Conservation (phyloP, 2,888 invertebrate genomes). For the Drosophila paramelanica region DNA sequence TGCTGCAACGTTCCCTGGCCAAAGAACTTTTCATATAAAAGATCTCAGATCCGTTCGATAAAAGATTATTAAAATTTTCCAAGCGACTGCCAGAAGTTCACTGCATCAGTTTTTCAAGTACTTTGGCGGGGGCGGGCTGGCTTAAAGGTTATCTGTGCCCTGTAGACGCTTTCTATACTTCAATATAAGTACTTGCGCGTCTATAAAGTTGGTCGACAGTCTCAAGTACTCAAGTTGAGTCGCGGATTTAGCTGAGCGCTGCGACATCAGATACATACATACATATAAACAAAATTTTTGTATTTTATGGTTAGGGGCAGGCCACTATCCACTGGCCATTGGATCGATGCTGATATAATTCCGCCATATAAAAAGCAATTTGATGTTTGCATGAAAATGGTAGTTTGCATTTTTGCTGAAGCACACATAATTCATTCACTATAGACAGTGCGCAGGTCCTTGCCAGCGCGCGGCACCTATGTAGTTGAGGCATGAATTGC, state of each 20-base stretch:
- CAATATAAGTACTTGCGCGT: conserved; percentile 43
- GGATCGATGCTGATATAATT: conserved; percentile 37
- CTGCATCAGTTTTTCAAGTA: conserved; percentile 63
- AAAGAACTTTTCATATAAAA: conserved; percentile 39
- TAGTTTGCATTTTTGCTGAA: conserved; percentile 68
- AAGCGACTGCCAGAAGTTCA: conserved; percentile 64
- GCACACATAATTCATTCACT: conserved; percentile 74
- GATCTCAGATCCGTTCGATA: conserved; percentile 61
- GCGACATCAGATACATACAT: conserved; percentile 7
- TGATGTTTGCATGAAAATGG: conserved; percentile 46
- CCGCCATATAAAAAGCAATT: conserved; percentile 39
- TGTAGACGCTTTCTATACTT: conserved; percentile 11
- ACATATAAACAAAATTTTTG: not conserved
- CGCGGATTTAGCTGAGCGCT: conserved; percentile 21
- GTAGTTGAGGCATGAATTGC: conserved; percentile 8
- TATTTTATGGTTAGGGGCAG: not conserved
- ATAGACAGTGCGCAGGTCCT: conserved; percentile 40
- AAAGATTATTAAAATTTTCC: conserved; percentile 82
- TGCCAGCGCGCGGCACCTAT: not conserved
- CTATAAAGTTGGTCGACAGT: conserved; percentile 59
- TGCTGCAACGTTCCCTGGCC: not conserved
- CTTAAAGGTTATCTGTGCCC: conserved; percentile 27
- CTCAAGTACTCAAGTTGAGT: conserved; percentile 39
- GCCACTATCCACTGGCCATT: conserved; percentile 6
- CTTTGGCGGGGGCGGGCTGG: conserved; percentile 10